Conservation (phyloP, 1,140 invertebrate genomes). For the Magallana gigas region DNA sequence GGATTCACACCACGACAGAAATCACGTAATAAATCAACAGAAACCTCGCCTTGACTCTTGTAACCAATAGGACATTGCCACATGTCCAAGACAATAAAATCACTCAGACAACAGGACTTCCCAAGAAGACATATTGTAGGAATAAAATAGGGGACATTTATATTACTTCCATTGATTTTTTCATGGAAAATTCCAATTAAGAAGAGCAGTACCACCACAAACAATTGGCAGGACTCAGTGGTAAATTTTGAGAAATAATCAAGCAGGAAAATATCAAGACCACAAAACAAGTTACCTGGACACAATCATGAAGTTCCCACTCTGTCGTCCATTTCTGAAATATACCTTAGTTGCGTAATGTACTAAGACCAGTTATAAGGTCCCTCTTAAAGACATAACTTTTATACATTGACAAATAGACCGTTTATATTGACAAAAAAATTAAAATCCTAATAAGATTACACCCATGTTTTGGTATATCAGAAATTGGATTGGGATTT, state of each 20-base stretch:
- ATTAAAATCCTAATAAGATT: conserved; percentile 21
- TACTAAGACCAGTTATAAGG: neutral
- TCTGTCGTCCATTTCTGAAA: neutral
- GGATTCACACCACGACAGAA: neutral
- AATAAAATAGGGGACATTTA: too few species aligned
- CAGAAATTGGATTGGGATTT: conserved; percentile 28
- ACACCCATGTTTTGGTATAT: conserved; percentile 12
- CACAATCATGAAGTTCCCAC: neutral
- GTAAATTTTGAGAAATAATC: too few species aligned
- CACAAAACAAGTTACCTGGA: neutral
- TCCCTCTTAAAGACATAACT: neutral
- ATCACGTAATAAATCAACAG: neutral
- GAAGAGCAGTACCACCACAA: too few species aligned
- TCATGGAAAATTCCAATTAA: too few species aligned
- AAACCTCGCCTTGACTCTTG: neutral
- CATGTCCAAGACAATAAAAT: too few species aligned
- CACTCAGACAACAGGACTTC: too few species aligned
- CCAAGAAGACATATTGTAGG: too few species aligned
- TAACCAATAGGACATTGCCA: neutral
- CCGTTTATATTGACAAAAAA: neutral
- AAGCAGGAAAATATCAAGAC: neutral
- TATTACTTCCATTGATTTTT: too few species aligned
- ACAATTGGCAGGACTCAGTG: too few species aligned
- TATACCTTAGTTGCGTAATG: neutral
- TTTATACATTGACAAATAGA: neutral